phyloP scores from a whole-genome alignment of 2,888 invertebrate species.

The Mantis religiosa region DNA sequence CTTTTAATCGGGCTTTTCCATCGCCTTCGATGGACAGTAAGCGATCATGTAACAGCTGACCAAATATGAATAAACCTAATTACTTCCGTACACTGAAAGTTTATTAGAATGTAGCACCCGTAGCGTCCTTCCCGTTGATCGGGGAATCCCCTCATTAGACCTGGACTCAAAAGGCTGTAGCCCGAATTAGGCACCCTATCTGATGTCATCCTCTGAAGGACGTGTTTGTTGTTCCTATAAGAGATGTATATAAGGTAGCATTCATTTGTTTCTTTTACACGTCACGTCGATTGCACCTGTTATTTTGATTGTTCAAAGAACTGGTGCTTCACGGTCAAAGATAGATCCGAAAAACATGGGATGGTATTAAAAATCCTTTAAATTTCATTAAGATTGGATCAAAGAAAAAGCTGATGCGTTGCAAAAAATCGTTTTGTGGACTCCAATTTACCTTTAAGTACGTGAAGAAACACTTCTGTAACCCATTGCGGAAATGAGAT shows the following conservation, averaged over 20 bases:
- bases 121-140: not conserved
- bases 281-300: not conserved
- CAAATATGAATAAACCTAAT: not conserved
- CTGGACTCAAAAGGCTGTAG: not conserved
- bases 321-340: too few relatives aligned
- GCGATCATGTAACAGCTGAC: not conserved
- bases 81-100: not conserved
- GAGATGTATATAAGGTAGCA: not conserved
- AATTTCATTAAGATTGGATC: too few relatives aligned
- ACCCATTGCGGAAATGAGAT: too few relatives aligned
- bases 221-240: not conserved
- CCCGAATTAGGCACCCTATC: not conserved
- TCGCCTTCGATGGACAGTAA: not conserved
- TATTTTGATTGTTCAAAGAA: too few relatives aligned
- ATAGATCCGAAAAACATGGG: too few relatives aligned
- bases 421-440: too few relatives aligned
- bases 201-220: not conserved
- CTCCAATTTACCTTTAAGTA: too few relatives aligned
- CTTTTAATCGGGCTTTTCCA: not conserved
- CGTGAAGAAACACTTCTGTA: too few relatives aligned
- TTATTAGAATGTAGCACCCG: not conserved
- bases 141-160: not conserved
- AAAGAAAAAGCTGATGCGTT: too few relatives aligned
- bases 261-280: not conserved
- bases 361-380: too few relatives aligned